Conservation (phyloP, 92 coral and sea anemone genomes). For the Palythoa heliodiscus region DNA sequence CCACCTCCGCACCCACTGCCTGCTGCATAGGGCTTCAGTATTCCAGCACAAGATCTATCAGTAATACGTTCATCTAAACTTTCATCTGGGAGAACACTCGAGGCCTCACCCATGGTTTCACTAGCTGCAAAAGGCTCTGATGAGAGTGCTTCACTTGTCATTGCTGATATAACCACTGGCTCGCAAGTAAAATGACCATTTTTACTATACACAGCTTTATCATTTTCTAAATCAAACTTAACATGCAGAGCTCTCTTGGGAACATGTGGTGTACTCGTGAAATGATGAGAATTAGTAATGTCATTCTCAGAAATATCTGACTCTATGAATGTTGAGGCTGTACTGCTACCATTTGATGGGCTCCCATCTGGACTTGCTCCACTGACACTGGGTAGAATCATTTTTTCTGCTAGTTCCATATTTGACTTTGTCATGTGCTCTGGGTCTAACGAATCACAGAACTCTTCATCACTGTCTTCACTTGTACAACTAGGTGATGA, state of each 20-base stretch:
- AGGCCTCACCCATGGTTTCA: conserved; percentile 37
- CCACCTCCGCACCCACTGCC: conserved; percentile 89
- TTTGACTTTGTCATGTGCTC: conserved; percentile 69
- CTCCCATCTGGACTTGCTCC: conserved; percentile 27
- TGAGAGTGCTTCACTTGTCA: background rate
- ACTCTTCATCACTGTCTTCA: conserved; percentile 94
- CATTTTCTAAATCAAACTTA: conserved; percentile 73
- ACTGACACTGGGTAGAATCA: background rate
- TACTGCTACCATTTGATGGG: conserved; percentile 29
- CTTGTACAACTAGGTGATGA: conserved; percentile 48
- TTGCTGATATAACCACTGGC: background rate
- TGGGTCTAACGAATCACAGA: conserved; percentile 96
- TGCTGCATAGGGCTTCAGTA: conserved; percentile 76
- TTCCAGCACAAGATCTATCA: conserved; percentile 51
- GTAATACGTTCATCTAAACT: background rate
- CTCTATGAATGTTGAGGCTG: conserved; percentile 61
- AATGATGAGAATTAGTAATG: conserved; percentile 29
- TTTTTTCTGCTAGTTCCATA: background rate
- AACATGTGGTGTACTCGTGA: conserved; percentile 81
- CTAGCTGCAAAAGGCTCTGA: conserved; percentile 13
- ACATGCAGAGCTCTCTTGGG: conserved; percentile 79
- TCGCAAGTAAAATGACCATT: background rate
- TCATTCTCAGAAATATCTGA: conserved; percentile 70
- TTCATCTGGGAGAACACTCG: conserved; percentile 1
- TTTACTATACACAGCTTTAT: conserved; percentile 13